Evolutionary conservation across 2,113 vertebrate species (phyloP).

Genomic region (Butorides virescens): DNA sequence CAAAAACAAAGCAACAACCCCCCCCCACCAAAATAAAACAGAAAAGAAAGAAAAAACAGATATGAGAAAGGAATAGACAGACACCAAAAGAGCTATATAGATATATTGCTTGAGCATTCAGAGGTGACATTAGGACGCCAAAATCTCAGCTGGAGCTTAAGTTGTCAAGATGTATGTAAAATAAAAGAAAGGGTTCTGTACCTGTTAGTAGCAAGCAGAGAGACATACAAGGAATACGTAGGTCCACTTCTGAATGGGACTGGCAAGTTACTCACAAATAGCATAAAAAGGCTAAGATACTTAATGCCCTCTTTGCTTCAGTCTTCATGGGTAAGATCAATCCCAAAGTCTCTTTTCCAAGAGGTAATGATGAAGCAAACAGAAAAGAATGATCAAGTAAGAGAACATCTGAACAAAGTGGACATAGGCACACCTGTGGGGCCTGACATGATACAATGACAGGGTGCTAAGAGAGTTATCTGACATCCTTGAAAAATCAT

Average conservation of each 20-base stretch:
- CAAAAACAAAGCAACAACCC: not conserved
- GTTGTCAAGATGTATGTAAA: not conserved
- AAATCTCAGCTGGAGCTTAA: not conserved
- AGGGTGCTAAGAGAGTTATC: not conserved
- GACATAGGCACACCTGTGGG: accelerated
- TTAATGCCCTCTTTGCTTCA: not conserved
- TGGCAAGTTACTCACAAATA: not conserved
- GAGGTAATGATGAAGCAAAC: not conserved
- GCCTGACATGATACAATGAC: not conserved
- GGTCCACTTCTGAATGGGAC: not conserved
- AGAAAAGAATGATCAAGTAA: not conserved
- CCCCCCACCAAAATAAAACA: not conserved
- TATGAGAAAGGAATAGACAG: not conserved
- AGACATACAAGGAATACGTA: not conserved
- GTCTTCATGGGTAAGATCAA: not conserved
- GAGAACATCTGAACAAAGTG: not conserved
- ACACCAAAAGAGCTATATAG: not conserved
- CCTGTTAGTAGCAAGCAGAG: not conserved
- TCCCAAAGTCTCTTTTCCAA: not conserved
- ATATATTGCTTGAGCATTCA: not conserved
- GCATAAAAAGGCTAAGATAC: not conserved
- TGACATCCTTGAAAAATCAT: not conserved
- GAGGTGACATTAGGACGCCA: not conserved
- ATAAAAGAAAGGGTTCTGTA: not conserved
- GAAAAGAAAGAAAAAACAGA: not conserved